Conservation (phyloP, 2,113 vertebrate species). For the Heterochromis multidens region DNA sequence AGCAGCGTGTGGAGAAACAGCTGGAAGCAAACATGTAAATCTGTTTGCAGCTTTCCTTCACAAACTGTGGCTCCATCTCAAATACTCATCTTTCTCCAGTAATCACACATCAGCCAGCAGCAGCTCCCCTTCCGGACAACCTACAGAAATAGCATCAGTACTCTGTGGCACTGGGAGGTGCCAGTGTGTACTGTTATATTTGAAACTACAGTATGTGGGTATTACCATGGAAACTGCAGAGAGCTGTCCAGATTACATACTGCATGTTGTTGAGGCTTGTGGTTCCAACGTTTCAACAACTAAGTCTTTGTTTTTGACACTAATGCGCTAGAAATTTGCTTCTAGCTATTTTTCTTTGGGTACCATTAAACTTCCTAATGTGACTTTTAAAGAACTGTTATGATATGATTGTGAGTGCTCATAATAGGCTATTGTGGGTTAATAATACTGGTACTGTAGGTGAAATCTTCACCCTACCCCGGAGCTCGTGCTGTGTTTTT, state of each 20-base stretch:
- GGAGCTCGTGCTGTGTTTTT: neutral
- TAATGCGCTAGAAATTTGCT: neutral
- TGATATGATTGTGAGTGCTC: neutral
- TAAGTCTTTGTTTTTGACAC: neutral
- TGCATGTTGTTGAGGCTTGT: neutral
- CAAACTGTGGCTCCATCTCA: conserved; percentile 14
- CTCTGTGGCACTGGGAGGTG: conserved; percentile 14
- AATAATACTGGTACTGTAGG: neutral
- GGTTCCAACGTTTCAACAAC: neutral
- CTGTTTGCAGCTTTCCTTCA: neutral
- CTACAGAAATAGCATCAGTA: conserved; percentile 45
- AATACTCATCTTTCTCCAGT: neutral
- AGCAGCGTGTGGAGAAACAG: neutral
- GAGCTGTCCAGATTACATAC: conserved; percentile 35
- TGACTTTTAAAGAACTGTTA: neutral
- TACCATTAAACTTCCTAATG: neutral
- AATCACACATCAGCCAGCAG: neutral
- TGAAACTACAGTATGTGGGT: conserved; percentile 26
- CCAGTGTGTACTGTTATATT: neutral
- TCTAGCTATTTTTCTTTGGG: neutral
- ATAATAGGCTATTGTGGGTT: neutral
- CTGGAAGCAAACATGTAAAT: neutral
- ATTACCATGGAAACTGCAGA: conserved; percentile 60
- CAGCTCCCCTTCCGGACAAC: neutral
- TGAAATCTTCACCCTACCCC: neutral